phyloP scores from a whole-genome alignment of 1,140 invertebrate species.

The Platyura marginata region DNA sequence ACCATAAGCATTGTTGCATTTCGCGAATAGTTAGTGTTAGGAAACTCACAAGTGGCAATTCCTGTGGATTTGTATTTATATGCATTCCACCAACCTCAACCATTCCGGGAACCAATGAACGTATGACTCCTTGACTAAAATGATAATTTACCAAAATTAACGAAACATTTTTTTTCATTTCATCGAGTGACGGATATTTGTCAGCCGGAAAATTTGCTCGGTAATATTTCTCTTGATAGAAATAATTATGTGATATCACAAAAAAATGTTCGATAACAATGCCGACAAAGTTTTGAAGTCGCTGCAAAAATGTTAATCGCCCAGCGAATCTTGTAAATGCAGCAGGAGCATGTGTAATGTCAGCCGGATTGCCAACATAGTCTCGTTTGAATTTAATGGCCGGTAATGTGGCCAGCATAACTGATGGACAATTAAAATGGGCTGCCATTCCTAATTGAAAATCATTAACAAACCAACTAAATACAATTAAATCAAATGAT shows the following conservation, averaged over 20 bases:
- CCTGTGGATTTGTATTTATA: neutral
- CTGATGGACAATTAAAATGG: slow-evolving; percentile 8
- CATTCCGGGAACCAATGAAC: slow-evolving; percentile 20
- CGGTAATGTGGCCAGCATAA: slow-evolving; percentile 8
- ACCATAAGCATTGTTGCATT: too few species aligned
- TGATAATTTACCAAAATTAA: slow-evolving; percentile 23
- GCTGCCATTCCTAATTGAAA: slow-evolving; percentile 7
- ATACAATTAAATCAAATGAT: slow-evolving; percentile 8
- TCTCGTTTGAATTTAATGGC: slow-evolving; percentile 5
- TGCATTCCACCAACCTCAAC: slow-evolving; percentile 1
- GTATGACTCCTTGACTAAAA: slow-evolving; percentile 16
- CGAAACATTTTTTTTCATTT: slow-evolving; percentile 11
- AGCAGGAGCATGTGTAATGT: slow-evolving; percentile 7
- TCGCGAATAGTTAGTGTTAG: too few species aligned
- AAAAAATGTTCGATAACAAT: slow-evolving; percentile 4
- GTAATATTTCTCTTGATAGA: slow-evolving; percentile 13
- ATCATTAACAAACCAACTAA: slow-evolving; percentile 7
- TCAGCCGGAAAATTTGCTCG: slow-evolving; percentile 6
- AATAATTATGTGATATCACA: slow-evolving; percentile 10
- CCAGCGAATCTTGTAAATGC: slow-evolving; percentile 16
- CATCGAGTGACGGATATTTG: slow-evolving; percentile 7
- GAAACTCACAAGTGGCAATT: slow-evolving; percentile 13
- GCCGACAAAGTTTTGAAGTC: slow-evolving; percentile 25
- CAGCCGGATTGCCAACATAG: slow-evolving; percentile 7
- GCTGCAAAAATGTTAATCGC: slow-evolving; percentile 30